Evolutionary conservation across 2,113 vertebrate species (phyloP).

Genomic region (Aythya baeri): DNA sequence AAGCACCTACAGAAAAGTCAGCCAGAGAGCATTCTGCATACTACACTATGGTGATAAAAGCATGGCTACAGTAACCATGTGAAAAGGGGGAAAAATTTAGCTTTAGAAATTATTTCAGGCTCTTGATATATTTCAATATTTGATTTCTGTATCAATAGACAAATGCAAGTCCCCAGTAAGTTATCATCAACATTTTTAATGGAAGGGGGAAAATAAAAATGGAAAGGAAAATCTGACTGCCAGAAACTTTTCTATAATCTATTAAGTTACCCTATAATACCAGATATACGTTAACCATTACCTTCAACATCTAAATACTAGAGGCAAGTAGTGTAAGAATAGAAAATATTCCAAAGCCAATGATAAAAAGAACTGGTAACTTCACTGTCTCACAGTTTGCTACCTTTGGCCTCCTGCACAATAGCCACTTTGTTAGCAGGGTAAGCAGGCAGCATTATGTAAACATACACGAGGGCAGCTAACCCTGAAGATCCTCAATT

Average conservation of each 20-base stretch:
- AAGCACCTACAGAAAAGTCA: background rate
- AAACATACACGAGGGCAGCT: background rate
- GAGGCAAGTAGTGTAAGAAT: background rate
- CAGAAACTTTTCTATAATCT: background rate
- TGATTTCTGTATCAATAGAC: background rate
- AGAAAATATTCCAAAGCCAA: background rate
- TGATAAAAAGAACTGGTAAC: background rate
- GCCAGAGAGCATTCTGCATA: rapidly evolving
- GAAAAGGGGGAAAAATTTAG: background rate
- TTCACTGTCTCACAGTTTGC: background rate
- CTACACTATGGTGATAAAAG: rapidly evolving
- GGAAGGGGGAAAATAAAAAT: background rate
- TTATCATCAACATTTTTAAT: background rate
- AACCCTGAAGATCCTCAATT: background rate
- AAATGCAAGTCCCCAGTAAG: background rate
- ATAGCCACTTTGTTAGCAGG: background rate
- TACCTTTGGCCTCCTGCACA: background rate
- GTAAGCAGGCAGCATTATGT: background rate
- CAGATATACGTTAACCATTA: background rate
- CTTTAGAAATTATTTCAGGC: background rate
- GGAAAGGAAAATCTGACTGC: background rate
- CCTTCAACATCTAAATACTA: background rate
- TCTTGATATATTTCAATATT: background rate
- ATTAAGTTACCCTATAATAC: background rate
- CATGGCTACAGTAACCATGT: background rate